Evolutionary conservation across 2,113 vertebrate genomes (phyloP), one percentile per base, ranked within the genome.

Genomic region (Alethe castanea): DNA sequence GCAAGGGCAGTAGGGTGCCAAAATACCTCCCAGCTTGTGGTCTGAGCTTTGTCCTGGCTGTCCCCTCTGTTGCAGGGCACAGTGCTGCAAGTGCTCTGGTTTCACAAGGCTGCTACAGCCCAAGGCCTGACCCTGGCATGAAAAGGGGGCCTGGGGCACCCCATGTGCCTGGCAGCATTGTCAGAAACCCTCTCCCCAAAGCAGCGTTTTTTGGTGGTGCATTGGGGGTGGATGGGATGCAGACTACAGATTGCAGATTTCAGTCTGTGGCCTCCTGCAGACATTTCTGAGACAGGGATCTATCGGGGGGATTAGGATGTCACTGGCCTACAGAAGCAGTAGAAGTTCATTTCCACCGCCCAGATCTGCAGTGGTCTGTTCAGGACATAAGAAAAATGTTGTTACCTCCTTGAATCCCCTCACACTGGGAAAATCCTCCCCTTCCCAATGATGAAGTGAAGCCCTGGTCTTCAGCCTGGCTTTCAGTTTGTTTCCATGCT

Each of bases 41-140:
- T 36, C 36, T 60, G 48, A 69, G 48, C 31, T 52, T 80, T 71
- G 26, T 79, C 73, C 61, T 64, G 64, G 19, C 72, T 83, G 33
- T 50, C 19, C 56, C n/a, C 24, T 38, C 12, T 17, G 12, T 79
- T n/a, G 24, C 72, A 76, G 48, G 44, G 62, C 8, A 7, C 28
- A 19, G 36, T 71, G 70, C 87, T 77, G 40, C 2, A 2, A 14
- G 20, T 23, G 62, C 71, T 76, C 54, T 10, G 4, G 15, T 80
- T 69, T 35, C 36, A 24, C 7, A 12, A 29, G 50, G n/a, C 18
- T 88, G 11, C 78, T 47, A 14, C 70, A 87, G 38, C 59, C 35
- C 45, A 3, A 15, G 15, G 54, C 59, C 3, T 0, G 16, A 38
- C 19, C 20, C 12, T 1, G 1, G 23, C 33, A 28, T 1, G 2